phyloP scores from a whole-genome alignment of 92 coral and sea anemone genomes.

The Anthopleura xanthogrammica region DNA sequence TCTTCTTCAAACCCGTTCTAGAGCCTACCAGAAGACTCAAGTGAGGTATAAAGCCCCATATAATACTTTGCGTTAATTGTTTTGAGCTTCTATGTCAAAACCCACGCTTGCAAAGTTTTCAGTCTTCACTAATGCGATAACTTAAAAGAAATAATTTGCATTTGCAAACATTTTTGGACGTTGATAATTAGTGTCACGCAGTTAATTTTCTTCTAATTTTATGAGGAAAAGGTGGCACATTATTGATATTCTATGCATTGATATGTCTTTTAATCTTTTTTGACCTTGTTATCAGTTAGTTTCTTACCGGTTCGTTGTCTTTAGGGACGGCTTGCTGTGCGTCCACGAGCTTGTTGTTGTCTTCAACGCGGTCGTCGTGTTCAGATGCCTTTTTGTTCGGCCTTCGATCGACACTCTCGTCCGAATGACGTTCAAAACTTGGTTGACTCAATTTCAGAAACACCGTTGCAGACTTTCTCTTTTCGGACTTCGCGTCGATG shows the following conservation, averaged over 20 bases:
- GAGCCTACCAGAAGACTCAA: background rate
- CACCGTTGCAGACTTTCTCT: background rate
- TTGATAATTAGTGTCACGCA: background rate
- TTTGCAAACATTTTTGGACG: background rate
- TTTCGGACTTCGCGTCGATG: constrained; percentile 14
- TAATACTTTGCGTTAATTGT: background rate
- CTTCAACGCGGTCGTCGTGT: background rate
- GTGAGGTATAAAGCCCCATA: background rate
- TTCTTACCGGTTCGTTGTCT: constrained; percentile 15
- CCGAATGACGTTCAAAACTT: background rate
- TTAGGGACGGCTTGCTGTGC: constrained; percentile 12
- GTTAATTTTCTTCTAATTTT: background rate
- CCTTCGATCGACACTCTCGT: background rate
- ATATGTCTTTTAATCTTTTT: background rate
- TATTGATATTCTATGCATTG: background rate
- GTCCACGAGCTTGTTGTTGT: background rate
- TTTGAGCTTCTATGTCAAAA: background rate
- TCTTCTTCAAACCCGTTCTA: background rate
- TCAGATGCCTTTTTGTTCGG: background rate
- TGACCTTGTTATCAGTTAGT: background rate
- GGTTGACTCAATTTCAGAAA: constrained; percentile 13
- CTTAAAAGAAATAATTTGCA: background rate
- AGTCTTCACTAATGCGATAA: background rate
- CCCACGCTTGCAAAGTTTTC: background rate
- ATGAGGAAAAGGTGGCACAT: background rate